Conservation (phyloP, 2,113 vertebrate species). For the Amia ocellicauda region DNA sequence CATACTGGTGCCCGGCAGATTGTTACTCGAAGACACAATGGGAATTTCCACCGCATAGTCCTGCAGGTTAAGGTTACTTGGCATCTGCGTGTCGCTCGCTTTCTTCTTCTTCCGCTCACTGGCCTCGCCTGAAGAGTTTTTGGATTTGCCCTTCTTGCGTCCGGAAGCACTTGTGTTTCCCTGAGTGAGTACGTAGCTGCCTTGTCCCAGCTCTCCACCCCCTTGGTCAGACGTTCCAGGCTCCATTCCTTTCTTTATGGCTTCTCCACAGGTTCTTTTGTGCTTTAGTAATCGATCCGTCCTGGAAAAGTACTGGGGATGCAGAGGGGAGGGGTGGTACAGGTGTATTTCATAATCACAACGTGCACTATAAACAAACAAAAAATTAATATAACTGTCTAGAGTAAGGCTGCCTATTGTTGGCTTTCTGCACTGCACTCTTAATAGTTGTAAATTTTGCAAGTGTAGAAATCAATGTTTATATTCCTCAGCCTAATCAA, state of each 20-base stretch:
- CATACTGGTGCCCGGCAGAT: constrained; percentile 68
- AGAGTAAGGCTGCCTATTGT: no score
- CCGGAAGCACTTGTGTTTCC: constrained; percentile 87
- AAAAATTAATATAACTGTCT: no score
- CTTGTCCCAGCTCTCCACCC: constrained; percentile 79
- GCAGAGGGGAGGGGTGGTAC: not conserved
- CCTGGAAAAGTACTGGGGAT: constrained; percentile 89
- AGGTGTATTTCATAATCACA: no score
- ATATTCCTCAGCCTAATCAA: no score
- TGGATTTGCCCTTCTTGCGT: constrained; percentile 89
- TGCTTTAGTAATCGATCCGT: constrained; percentile 98
- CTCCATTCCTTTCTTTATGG: constrained; percentile 91
- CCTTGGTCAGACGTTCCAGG: constrained; percentile 80
- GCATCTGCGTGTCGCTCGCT: constrained; percentile 67
- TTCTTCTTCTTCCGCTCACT: constrained; percentile 87
- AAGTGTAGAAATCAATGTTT: no score
- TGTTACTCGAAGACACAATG: constrained; percentile 73
- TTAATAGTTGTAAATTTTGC: no score
- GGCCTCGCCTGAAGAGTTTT: constrained; percentile 72
- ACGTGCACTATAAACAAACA: no score
- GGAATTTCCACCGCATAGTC: constrained; percentile 86
- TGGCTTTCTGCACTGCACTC: no score
- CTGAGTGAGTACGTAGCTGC: constrained; percentile 84
- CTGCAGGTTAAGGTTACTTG: constrained; percentile 70
- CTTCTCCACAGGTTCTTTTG: constrained; percentile 97